Conservation (phyloP, 2,888 invertebrate species). For the Gastracanthus pulcherrimus region DNA sequence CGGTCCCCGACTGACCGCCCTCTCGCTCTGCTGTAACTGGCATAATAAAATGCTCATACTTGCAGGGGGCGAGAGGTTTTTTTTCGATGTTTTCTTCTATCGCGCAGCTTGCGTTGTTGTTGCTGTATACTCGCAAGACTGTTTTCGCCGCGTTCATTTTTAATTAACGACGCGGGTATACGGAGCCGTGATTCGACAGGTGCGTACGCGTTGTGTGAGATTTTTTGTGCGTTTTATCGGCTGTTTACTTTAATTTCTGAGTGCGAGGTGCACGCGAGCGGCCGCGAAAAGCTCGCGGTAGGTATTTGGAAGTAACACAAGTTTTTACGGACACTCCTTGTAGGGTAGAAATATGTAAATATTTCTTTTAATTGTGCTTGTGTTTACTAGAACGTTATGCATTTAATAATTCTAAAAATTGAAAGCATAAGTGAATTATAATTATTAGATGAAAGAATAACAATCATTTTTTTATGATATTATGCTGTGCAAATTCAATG, state of each 20-base stretch:
- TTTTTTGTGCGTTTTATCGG: background rate
- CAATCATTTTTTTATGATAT: background rate
- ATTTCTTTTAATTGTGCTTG: too few species aligned
- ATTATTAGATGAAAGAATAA: background rate
- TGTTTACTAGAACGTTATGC: too few species aligned
- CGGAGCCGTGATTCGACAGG: background rate
- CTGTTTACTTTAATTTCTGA: background rate
- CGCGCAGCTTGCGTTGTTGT: background rate
- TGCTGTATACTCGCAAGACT: conserved; percentile 18
- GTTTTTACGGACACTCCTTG: too few species aligned
- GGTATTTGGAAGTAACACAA: too few species aligned
- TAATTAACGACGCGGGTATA: conserved; percentile 34
- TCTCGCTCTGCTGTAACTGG: conserved; percentile 56
- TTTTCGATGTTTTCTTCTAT: background rate
- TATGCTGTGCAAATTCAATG: background rate
- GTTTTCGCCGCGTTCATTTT: conserved; percentile 28
- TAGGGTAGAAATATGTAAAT: too few species aligned
- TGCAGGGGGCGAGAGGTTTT: conserved; percentile 28
- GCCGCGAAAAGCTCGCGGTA: too few species aligned
- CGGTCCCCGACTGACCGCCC: background rate
- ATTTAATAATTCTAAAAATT: too few species aligned
- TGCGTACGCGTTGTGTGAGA: background rate
- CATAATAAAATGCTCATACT: conserved; percentile 63
- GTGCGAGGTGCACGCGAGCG: too few species aligned
- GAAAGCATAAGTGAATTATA: too few species aligned